Evolutionary conservation across 2,888 invertebrate species (phyloP).

Genomic region (Ectemnius lituratus): DNA sequence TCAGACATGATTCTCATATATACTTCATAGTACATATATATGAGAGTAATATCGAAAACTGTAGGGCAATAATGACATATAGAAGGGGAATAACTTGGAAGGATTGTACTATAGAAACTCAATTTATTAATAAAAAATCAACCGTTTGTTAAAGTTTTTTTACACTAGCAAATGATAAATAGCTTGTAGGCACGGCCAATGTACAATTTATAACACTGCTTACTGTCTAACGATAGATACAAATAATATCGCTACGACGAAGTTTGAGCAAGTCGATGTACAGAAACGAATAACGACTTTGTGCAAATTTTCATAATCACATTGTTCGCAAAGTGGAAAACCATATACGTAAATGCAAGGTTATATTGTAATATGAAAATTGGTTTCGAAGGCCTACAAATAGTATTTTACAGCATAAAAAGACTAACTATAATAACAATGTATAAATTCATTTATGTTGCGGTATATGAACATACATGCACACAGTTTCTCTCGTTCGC

Average conservation of each 20-base stretch:
- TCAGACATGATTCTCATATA: too few species aligned
- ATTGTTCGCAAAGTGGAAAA: too few species aligned
- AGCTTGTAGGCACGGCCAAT: conserved; percentile 45
- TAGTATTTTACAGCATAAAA: conserved; percentile 73
- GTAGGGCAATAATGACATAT: too few species aligned
- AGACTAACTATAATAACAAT: conserved; percentile 74
- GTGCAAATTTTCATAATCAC: too few species aligned
- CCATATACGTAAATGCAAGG: background rate
- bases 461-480: conserved; percentile 67
- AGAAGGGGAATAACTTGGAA: too few species aligned
- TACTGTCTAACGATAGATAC: background rate
- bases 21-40: too few species aligned
- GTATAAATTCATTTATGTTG: conserved; percentile 68
- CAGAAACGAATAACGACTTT: background rate
- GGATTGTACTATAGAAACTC: too few species aligned
- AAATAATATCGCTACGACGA: background rate
- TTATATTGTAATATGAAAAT: background rate
- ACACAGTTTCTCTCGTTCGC: conserved; percentile 71
- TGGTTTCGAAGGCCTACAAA: conserved; percentile 37
- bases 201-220: conserved; percentile 29
- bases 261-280: background rate
- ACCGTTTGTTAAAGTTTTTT: conserved; percentile 64
- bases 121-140: conserved; percentile 62
- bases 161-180: conserved; percentile 55
- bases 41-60: too few species aligned